Percentiles rank a stretch among this genome's conserved stretches.
phyloP scores from a whole-genome alignment of 2,797 vertebrate species.

The Crenichthys baileyi region DNA sequence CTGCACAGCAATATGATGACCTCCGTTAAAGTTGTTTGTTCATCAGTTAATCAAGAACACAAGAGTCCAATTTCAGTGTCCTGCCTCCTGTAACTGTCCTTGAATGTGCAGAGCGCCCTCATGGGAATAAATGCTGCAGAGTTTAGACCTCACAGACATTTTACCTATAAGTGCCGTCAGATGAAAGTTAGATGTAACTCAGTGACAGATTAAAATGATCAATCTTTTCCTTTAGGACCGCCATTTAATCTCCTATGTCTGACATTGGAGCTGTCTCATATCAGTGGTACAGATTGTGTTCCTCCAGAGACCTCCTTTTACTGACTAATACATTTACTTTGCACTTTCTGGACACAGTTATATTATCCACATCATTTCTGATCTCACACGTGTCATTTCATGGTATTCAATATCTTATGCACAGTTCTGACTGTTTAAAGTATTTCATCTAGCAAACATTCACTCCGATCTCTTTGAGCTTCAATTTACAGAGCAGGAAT shows the following conservation, averaged over 20 bases:
- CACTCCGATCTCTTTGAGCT: background rate
- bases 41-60: constrained; percentile 26
- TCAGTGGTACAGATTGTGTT: constrained; percentile 30
- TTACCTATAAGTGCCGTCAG: background rate
- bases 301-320: constrained; percentile 36
- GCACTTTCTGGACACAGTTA: constrained; percentile 11
- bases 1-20: background rate
- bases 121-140: constrained; percentile 8
- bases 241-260: constrained; percentile 14
- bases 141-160: background rate
- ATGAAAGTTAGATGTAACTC: constrained; percentile 3
- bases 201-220: constrained; percentile 19
- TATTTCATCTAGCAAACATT: background rate
- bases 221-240: background rate
- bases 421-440: background rate
- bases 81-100: constrained; percentile 33
- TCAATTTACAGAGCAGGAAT: background rate
- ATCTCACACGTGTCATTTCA: too few species aligned
- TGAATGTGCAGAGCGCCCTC: constrained; percentile 33
- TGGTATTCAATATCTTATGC: background rate
- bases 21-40: constrained; percentile 22
- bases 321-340: constrained; percentile 26
- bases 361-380: background rate
- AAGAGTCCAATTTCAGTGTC: constrained; percentile 52
- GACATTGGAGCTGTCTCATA: constrained; percentile 33